Evolutionary conservation across 2,113 vertebrate genomes (phyloP).

Genomic region (Sturnus vulgaris): DNA sequence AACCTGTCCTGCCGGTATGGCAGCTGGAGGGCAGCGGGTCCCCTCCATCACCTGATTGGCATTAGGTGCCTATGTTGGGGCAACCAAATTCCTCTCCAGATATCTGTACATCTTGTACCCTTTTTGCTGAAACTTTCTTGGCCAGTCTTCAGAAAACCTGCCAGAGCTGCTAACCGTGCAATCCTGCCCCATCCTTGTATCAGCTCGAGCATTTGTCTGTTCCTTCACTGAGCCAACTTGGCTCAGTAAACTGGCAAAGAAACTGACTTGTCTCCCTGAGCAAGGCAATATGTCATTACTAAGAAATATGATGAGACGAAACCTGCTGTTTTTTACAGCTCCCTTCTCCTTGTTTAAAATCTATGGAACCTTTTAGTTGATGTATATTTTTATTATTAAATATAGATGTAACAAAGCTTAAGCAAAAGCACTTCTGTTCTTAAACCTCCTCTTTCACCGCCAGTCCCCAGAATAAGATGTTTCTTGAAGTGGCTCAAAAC

Average conservation of each 20-base stretch:
- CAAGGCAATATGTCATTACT: background rate
- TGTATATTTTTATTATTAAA: background rate
- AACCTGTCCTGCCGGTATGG: background rate
- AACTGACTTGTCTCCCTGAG: background rate
- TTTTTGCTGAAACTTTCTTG: slow-evolving; percentile 7
- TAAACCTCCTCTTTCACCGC: accelerated
- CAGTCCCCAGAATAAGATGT: background rate
- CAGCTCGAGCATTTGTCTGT: background rate
- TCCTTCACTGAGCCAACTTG: background rate
- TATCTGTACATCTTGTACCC: background rate
- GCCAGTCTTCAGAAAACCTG: background rate
- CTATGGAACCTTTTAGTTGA: background rate
- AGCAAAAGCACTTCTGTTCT: background rate
- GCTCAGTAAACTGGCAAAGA: background rate
- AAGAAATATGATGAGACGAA: background rate
- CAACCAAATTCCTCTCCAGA: background rate
- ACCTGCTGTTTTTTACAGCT: background rate
- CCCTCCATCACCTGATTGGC: background rate
- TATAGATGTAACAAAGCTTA: background rate
- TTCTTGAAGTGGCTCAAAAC: background rate
- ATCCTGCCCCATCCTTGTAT: background rate
- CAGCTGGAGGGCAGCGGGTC: background rate
- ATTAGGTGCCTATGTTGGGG: background rate
- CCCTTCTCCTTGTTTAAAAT: background rate
- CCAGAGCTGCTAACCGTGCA: background rate